These are phyloP conservation scores for Apocheima hispidaria DNA, from an alignment of 2,888 invertebrate genomes.

Conservation along the genomic window DNA sequence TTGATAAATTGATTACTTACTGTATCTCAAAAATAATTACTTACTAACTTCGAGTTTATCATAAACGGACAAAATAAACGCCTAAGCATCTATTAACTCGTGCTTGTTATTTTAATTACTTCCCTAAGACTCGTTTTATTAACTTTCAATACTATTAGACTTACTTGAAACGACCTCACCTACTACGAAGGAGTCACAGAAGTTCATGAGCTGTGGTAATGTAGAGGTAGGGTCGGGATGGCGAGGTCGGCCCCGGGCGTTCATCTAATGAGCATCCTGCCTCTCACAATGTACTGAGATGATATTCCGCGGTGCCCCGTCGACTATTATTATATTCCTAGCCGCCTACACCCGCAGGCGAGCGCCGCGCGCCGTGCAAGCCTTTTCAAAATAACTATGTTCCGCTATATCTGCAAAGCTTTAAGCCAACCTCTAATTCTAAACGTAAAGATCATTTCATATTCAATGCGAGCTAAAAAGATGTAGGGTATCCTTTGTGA, in stretches of 20 bases:
- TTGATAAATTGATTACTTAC: neutral
- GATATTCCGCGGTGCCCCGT: constrained; percentile 76
- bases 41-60: no score
- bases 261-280: constrained; percentile 85
- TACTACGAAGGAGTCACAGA: constrained; percentile 13
- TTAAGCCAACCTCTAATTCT: constrained; percentile 68
- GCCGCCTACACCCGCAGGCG: constrained; percentile 66
- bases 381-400: constrained; percentile 77
- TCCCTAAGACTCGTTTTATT: no score
- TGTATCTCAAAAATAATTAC: neutral
- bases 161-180: constrained; percentile 12
- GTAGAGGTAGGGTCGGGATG: constrained; percentile 57
- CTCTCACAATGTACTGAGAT: constrained; percentile 82
- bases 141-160: no score
- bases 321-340: constrained; percentile 80
- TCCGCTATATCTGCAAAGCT: constrained; percentile 63
- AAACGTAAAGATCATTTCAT: constrained; percentile 53
- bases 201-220: constrained; percentile 46
- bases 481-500: constrained; percentile 26
- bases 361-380: constrained; percentile 60
- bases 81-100: no score
- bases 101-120: no score
- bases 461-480: constrained; percentile 36
- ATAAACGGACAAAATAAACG: no score
- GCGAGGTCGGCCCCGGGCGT: constrained; percentile 69